Evolutionary conservation across 2,113 vertebrate species (phyloP).

Genomic region (Antechinus stuartii): DNA sequence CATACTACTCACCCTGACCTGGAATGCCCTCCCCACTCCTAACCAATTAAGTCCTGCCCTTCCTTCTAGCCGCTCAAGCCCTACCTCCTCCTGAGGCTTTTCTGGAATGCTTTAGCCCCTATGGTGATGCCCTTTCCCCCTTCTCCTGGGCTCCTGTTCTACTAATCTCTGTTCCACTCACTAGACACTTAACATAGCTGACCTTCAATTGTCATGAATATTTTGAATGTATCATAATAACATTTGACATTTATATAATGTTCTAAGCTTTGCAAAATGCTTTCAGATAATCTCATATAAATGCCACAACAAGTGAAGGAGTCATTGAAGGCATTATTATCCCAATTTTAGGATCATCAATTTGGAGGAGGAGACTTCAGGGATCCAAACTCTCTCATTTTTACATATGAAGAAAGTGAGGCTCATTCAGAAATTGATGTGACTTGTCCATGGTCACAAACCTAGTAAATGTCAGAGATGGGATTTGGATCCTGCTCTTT

Average conservation of each 20-base stretch:
- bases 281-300: not conserved
- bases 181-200: not conserved
- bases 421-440: not conserved
- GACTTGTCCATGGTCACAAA: conserved; percentile 5
- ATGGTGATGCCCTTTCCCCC: not conserved
- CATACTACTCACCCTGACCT: not conserved
- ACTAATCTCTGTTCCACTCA: not conserved
- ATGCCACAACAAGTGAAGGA: not conserved
- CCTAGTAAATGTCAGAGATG: not conserved
- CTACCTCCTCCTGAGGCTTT: not conserved
- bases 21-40: not conserved
- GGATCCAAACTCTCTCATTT: not conserved
- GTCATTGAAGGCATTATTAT: not conserved
- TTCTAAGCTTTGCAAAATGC: not conserved
- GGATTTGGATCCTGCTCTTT: conserved; percentile 1
- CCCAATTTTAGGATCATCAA: not conserved
- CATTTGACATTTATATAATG: not conserved
- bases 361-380: not conserved
- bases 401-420: not conserved
- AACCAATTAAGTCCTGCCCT: not conserved
- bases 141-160: not conserved
- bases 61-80: not conserved
- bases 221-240: not conserved
- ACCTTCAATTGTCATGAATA: conserved; percentile 4
- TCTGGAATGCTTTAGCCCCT: not conserved